Conservation (phyloP, 2,113 vertebrate genomes). For the Scatophagus argus region DNA sequence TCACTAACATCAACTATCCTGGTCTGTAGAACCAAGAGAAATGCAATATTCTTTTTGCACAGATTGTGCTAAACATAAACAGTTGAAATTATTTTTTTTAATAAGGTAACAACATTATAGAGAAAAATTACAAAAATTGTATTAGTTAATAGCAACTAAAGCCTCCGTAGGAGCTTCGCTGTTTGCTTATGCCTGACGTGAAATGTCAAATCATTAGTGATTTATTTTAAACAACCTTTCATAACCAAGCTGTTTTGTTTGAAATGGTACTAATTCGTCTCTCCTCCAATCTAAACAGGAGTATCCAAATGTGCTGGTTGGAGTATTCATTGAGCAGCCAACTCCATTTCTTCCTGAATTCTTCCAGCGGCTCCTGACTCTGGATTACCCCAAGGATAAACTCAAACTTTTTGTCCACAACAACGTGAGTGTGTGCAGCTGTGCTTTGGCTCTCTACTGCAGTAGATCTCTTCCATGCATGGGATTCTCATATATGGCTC, state of each 20-base stretch:
- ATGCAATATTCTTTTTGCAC: background rate
- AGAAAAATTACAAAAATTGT: background rate
- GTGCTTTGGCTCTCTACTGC: background rate
- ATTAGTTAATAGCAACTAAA: background rate
- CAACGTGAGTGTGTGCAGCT: slow-evolving; percentile 87
- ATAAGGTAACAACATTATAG: background rate
- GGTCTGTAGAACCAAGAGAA: background rate
- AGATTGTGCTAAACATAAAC: background rate
- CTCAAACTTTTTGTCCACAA: slow-evolving; percentile 96
- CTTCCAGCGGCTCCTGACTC: slow-evolving; percentile 88
- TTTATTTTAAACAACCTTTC: slow-evolving; percentile 55
- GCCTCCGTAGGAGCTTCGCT: background rate
- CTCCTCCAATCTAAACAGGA: slow-evolving; percentile 84
- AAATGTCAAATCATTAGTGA: slow-evolving; percentile 46
- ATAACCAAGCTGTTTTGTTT: slow-evolving; percentile 14
- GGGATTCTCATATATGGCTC: background rate
- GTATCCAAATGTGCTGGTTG: slow-evolving; percentile 90
- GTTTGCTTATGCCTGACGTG: slow-evolving; percentile 7
- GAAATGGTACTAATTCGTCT: slow-evolving; percentile 32
- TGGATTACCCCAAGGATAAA: slow-evolving; percentile 94
- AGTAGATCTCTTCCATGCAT: background rate
- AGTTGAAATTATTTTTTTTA: background rate
- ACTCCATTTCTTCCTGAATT: slow-evolving; percentile 98
- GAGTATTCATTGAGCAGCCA: slow-evolving; percentile 96
- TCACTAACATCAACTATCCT: background rate